phyloP scores from a whole-genome alignment of 1,140 invertebrate genomes.

The Magallana ariakensis region DNA sequence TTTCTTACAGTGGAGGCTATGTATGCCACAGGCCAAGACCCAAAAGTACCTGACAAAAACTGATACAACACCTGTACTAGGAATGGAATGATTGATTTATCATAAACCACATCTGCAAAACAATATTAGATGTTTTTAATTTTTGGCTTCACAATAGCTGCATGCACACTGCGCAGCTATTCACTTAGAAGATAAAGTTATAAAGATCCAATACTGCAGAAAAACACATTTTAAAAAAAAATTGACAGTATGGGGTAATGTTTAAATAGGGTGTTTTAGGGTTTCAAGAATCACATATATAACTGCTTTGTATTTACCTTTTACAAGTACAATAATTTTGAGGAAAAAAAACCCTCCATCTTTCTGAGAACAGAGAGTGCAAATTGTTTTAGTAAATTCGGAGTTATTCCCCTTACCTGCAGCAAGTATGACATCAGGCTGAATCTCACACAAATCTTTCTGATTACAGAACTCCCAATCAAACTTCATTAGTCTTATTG shows the following conservation, averaged over 20 bases:
- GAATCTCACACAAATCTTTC: slow-evolving; percentile 55
- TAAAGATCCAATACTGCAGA: no score
- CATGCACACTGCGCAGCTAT: no score
- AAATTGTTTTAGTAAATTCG: neutral
- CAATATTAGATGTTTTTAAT: neutral
- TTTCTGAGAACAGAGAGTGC: no score
- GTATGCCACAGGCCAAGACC: slow-evolving; percentile 63
- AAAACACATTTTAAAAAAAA: no score
- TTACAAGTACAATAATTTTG: no score
- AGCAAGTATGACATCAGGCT: slow-evolving; percentile 72
- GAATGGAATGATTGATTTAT: slow-evolving; percentile 71
- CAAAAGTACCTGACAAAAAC: slow-evolving; percentile 57
- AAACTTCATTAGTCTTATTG: slow-evolving; percentile 63
- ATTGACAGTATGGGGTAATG: no score
- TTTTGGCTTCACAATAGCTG: no score
- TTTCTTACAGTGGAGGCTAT: slow-evolving; percentile 76
- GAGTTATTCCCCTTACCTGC: slow-evolving; percentile 65
- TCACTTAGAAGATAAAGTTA: no score
- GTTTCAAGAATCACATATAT: no score
- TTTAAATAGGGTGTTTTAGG: no score
- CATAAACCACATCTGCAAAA: slow-evolving; percentile 76
- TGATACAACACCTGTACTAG: slow-evolving; percentile 67
- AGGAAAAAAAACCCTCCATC: no score
- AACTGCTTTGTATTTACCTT: no score
- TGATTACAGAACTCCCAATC: slow-evolving; percentile 69